Percentiles rank a stretch among this genome's conserved stretches.
Evolutionary conservation across 2,113 vertebrate species (phyloP).

Genomic region (Cheilinus undulatus): DNA sequence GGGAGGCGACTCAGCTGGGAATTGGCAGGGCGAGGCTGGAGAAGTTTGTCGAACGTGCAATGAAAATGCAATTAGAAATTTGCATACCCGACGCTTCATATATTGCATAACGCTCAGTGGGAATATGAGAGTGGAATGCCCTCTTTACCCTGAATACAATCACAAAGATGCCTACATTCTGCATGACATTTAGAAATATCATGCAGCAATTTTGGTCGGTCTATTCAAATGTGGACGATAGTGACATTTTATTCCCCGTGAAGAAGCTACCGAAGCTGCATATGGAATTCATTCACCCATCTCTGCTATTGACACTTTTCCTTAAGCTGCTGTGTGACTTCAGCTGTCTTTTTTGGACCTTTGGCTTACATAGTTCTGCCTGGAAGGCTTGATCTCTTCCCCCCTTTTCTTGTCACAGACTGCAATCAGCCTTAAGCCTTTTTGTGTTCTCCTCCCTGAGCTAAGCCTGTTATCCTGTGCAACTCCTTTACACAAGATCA

Average conservation of each 20-base stretch:
- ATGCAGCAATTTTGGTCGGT: slow-evolving; percentile 49
- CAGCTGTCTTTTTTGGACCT: slow-evolving; percentile 62
- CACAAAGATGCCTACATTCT: slow-evolving; percentile 52
- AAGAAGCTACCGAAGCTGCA: slow-evolving; percentile 16
- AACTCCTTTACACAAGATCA: slow-evolving; percentile 65
- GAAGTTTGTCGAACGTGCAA: slow-evolving; percentile 41
- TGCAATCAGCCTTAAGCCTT: slow-evolving; percentile 71
- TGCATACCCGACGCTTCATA: slow-evolving; percentile 33
- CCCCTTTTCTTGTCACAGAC: slow-evolving; percentile 72
- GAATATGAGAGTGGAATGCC: slow-evolving; percentile 46
- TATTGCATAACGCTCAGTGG: slow-evolving; percentile 33
- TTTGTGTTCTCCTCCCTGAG: slow-evolving; percentile 73
- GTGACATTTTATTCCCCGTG: slow-evolving; percentile 67
- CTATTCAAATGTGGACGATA: slow-evolving; percentile 62
- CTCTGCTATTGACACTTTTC: slow-evolving; percentile 64
- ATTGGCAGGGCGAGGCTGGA: slow-evolving; percentile 35
- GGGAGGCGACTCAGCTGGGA: slow-evolving; percentile 36
- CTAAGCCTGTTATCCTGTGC: slow-evolving; percentile 77
- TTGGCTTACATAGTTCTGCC: slow-evolving; percentile 63
- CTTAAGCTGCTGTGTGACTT: slow-evolving; percentile 59
- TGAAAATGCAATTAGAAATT: slow-evolving; percentile 58
- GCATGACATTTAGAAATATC: slow-evolving; percentile 74
- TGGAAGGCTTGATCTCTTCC: slow-evolving; percentile 72
- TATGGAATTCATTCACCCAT: slow-evolving; percentile 47
- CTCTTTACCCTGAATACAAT: slow-evolving; percentile 57